A percentile compares a stretch with the other conserved stretches of the same genome.
phyloP scores from a whole-genome alignment of 1,140 invertebrate species.

The Monomorium pharaonis region DNA sequence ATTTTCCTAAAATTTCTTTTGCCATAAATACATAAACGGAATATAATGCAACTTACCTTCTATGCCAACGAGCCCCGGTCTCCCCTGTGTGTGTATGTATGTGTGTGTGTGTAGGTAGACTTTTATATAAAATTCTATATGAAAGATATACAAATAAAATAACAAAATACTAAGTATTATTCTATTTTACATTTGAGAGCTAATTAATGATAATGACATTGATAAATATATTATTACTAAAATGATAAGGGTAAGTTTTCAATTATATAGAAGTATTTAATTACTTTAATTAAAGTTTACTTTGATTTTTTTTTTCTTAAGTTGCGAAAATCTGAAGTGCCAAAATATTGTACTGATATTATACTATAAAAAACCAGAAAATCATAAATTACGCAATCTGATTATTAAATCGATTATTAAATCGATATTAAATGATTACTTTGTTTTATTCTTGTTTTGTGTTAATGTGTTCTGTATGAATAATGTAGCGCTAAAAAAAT shows the following conservation, averaged over 20 bases:
- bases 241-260: neutral
- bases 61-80: too few species aligned
- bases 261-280: slow-evolving; percentile 6
- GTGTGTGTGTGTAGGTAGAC: too few species aligned
- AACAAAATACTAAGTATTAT: slow-evolving; percentile 13
- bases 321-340: slow-evolving; percentile 18
- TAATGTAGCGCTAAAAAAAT: neutral
- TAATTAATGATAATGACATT: neutral
- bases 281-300: slow-evolving; percentile 1
- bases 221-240: neutral
- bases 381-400: neutral
- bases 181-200: neutral
- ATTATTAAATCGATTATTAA: too few species aligned
- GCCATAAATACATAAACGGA: too few species aligned
- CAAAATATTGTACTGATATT: slow-evolving; percentile 14
- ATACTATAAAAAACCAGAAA: neutral
- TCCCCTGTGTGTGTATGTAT: too few species aligned
- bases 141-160: slow-evolving; percentile 17
- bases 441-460: too few species aligned
- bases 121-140: slow-evolving; percentile 2
- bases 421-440: slow-evolving; percentile 3
- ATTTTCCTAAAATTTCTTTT: too few species aligned
- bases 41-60: too few species aligned
- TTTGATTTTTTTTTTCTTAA: neutral
- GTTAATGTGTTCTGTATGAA: neutral